phyloP scores from a whole-genome alignment of 2,113 vertebrate genomes.

The Callipepla squamata region DNA sequence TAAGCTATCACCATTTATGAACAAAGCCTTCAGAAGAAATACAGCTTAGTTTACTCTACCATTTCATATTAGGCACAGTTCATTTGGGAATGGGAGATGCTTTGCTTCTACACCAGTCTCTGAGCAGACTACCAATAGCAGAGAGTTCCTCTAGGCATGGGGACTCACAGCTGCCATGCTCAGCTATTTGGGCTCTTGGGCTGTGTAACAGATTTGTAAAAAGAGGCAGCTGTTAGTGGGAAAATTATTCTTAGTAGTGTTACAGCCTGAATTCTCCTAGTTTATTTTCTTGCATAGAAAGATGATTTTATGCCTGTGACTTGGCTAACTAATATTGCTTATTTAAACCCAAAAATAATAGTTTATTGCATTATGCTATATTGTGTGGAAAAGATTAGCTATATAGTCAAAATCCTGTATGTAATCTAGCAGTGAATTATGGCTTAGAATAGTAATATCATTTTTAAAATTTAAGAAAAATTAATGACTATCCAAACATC shows the following conservation, averaged over 20 bases:
- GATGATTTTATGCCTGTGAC: neutral
- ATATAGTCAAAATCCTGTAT: neutral
- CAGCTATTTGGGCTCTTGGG: neutral
- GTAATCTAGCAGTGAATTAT: conserved; percentile 11
- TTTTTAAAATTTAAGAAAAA: neutral
- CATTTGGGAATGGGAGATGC: neutral
- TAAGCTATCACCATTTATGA: neutral
- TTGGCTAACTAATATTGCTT: neutral
- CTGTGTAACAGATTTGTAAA: neutral
- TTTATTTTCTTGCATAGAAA: neutral
- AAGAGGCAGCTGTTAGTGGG: neutral
- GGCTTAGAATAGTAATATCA: neutral
- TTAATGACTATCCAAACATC: neutral
- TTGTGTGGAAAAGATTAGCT: neutral
- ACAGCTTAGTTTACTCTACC: neutral
- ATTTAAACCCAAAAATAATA: neutral
- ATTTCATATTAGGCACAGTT: neutral
- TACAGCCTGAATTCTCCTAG: neutral
- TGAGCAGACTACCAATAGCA: neutral
- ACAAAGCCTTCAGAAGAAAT: neutral
- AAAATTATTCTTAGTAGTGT: neutral
- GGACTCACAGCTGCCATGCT: neutral
- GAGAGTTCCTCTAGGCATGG: neutral
- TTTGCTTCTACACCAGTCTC: neutral
- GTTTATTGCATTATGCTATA: neutral